phyloP scores from a whole-genome alignment of 2,888 invertebrate species.

The Corbicula japonica region DNA sequence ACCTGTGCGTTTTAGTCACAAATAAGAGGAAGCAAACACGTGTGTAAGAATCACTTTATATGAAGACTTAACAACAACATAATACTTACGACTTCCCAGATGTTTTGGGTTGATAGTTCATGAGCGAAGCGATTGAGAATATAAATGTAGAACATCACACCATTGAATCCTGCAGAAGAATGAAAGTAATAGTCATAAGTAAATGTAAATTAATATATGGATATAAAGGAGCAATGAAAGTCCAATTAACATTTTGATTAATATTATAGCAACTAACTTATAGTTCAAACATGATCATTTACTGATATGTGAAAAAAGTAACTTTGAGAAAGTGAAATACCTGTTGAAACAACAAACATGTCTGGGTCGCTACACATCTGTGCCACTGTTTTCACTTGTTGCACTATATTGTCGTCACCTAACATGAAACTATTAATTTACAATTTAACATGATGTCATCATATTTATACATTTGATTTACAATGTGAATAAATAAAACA shows the following conservation, averaged over 20 bases:
- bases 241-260: neutral
- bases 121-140: constrained; percentile 49
- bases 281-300: neutral
- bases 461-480: neutral
- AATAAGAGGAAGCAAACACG: neutral
- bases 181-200: neutral
- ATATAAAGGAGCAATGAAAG: neutral
- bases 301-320: neutral
- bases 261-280: neutral
- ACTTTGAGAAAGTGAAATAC: constrained; percentile 4
- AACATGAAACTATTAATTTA: neutral
- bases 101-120: constrained; percentile 43
- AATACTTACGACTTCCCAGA: constrained; percentile 51
- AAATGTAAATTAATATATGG: neutral
- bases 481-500: neutral
- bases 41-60: neutral
- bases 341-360: constrained; percentile 38
- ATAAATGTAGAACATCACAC: constrained; percentile 55
- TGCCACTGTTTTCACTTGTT: constrained; percentile 27
- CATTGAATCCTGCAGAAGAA: constrained; percentile 53
- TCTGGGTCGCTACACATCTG: constrained; percentile 22
- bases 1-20: too few species aligned
- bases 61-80: too few species aligned
- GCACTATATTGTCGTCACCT: constrained; percentile 16
- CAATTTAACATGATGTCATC: neutral